Conservation (phyloP, 1,140 invertebrate species). For the Tribolium castaneum region DNA sequence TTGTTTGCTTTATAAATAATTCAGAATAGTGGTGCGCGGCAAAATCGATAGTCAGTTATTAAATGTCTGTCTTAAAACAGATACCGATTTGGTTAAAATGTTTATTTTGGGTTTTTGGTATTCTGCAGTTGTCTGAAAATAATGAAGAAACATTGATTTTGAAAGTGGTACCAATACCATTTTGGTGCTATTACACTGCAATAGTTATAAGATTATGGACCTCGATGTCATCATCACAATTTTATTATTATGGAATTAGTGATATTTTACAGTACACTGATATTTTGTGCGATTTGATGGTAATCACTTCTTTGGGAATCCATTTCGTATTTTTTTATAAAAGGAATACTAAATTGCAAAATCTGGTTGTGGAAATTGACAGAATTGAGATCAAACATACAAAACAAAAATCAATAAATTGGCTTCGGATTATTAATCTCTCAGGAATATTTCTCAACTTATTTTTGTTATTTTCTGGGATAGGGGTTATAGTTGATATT, state of each 20-base stretch:
- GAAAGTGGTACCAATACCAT: neutral
- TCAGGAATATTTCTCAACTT: neutral
- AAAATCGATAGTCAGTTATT: neutral
- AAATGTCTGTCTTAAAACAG: neutral
- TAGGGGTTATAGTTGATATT: neutral
- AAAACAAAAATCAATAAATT: neutral
- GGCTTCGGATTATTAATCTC: neutral
- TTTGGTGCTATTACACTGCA: neutral
- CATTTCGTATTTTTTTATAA: neutral
- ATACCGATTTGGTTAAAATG: constrained; percentile 6
- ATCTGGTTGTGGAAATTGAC: neutral
- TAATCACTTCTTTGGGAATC: neutral
- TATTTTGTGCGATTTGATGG: neutral
- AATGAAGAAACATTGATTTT: neutral
- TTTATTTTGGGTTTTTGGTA: neutral
- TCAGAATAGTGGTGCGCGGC: neutral
- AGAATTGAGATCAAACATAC: neutral
- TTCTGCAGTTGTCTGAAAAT: neutral
- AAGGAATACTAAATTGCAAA: neutral
- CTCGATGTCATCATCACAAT: neutral
- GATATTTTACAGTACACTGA: neutral
- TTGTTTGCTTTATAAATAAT: neutral
- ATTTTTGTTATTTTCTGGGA: neutral
- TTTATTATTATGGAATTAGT: neutral
- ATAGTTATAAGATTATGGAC: neutral